phyloP scores from a whole-genome alignment of 2,888 invertebrate species.

The Ornithoptera alexandrae region DNA sequence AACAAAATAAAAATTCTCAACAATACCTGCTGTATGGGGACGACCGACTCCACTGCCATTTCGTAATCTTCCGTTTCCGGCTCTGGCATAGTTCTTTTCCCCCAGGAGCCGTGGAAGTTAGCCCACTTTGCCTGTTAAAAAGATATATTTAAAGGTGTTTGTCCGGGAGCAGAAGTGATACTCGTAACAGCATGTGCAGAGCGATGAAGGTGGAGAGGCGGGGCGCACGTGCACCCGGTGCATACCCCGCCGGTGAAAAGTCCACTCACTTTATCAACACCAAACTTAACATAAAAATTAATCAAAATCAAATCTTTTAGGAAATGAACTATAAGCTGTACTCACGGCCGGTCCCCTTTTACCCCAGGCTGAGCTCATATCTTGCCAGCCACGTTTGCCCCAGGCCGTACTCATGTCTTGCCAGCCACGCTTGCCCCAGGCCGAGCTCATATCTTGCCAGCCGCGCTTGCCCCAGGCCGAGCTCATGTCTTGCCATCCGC shows the following conservation, averaged over 20 bases:
- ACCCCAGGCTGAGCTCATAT: conserved; percentile 66
- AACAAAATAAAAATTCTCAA: neutral
- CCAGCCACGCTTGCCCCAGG: conserved; percentile 79
- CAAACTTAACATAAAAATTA: too few species aligned
- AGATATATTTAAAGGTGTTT: too few species aligned
- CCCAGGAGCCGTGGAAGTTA: conserved; percentile 85
- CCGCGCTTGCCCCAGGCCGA: conserved; percentile 70
- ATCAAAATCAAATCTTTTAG: neutral
- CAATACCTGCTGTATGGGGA: conserved; percentile 57
- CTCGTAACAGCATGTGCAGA: too few species aligned
- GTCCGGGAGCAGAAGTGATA: too few species aligned
- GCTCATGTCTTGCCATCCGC: too few species aligned
- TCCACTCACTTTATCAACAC: too few species aligned
- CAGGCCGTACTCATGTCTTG: conserved; percentile 61
- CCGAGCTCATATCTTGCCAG: conserved; percentile 69
- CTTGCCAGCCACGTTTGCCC: conserved; percentile 77
- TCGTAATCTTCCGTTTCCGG: conserved; percentile 71
- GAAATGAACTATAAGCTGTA: neutral
- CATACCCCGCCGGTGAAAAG: too few species aligned
- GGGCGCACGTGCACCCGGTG: too few species aligned
- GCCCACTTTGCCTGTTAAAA: conserved; percentile 82
- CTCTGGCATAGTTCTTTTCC: conserved; percentile 77
- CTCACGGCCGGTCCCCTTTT: conserved; percentile 55
- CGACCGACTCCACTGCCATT: conserved; percentile 55
- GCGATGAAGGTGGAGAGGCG: too few species aligned